A percentile compares a stretch with the other conserved stretches of the same genome.
These are phyloP conservation scores for Electrophaes corylata DNA, from an alignment of 2,888 invertebrate species.

Conservation along the genomic window DNA sequence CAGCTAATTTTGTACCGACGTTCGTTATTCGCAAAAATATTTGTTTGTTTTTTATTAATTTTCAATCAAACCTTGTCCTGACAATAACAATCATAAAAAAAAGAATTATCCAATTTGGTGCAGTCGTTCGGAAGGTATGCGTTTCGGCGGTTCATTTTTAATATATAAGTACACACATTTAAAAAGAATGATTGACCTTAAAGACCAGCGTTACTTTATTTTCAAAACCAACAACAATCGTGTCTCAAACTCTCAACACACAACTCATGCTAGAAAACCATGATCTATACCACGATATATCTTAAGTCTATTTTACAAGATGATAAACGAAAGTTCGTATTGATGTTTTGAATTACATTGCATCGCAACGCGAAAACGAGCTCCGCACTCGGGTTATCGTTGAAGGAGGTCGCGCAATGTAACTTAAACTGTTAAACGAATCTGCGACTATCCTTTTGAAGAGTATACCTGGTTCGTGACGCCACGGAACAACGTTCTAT, in stretches of 20 bases:
- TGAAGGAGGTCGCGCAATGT: neutral
- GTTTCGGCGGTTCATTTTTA: too few relatives aligned
- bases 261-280: slow-evolving; percentile 24
- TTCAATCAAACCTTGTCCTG: too few relatives aligned
- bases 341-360: neutral
- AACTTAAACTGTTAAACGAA: neutral
- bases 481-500: slow-evolving; percentile 45
- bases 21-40: too few relatives aligned
- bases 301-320: neutral
- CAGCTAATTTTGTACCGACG: too few relatives aligned
- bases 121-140: too few relatives aligned
- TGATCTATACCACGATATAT: slow-evolving; percentile 21
- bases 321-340: neutral
- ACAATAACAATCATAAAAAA: too few relatives aligned
- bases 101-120: too few relatives aligned
- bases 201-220: neutral
- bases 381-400: too few relatives aligned
- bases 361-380: neutral
- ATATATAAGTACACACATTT: too few relatives aligned
- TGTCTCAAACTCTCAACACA: slow-evolving; percentile 17
- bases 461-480: slow-evolving; percentile 49
- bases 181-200: too few relatives aligned
- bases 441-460: too few relatives aligned
- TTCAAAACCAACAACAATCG: slow-evolving; percentile 15
- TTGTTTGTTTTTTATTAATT: too few relatives aligned